These are phyloP conservation scores for Zapus hudsonius DNA, from an alignment of 2,113 vertebrate species.

Conservation along the genomic window DNA sequence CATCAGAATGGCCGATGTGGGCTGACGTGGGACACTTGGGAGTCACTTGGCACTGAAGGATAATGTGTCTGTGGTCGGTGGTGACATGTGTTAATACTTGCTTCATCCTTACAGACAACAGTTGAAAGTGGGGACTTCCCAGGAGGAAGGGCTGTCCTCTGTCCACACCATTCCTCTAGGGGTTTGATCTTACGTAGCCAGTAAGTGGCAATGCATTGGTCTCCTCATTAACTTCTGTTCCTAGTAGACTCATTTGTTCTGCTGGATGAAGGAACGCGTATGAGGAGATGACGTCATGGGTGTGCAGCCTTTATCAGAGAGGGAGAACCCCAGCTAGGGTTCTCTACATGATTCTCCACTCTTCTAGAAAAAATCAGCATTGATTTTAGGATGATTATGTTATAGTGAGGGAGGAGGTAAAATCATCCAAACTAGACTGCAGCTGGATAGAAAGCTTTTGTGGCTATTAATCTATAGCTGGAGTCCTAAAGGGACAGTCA, in stretches of 20 bases:
- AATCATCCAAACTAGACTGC: neutral
- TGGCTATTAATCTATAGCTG: neutral
- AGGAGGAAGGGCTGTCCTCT: neutral
- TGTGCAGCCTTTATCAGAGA: neutral
- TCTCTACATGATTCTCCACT: accelerated
- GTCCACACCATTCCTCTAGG: accelerated
- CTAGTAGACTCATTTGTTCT: neutral
- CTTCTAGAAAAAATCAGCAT: neutral
- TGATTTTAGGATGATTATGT: neutral
- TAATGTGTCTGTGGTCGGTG: neutral
- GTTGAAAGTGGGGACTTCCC: neutral
- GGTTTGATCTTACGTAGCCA: neutral
- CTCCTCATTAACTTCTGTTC: neutral
- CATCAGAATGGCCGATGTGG: accelerated
- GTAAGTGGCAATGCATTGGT: no score
- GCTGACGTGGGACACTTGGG: neutral
- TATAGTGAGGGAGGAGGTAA: neutral
- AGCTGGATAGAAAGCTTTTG: neutral
- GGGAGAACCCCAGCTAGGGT: neutral
- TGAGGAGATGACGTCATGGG: accelerated
- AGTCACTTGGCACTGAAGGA: neutral
- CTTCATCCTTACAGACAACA: neutral
- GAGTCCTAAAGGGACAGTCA: neutral
- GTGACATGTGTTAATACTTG: neutral
- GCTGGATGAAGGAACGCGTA: neutral